Evolutionary conservation across 2,888 invertebrate species (phyloP).

Genomic region (Stratiomys singularior): DNA sequence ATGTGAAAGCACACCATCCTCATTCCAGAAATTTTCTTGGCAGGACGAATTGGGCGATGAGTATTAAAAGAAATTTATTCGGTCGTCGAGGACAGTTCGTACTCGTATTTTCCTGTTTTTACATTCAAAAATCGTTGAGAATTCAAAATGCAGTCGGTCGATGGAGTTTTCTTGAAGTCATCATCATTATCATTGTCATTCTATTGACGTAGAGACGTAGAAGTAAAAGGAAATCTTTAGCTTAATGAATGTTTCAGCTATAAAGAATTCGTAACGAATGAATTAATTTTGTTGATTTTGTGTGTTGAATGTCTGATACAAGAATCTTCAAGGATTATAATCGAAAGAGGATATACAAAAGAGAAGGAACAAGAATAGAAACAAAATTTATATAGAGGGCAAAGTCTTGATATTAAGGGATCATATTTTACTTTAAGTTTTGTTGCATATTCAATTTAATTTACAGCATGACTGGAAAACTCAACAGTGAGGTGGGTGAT

Average conservation of each 20-base stretch:
- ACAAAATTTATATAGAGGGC: too few species aligned
- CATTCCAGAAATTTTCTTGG: not conserved
- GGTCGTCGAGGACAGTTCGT: conserved; percentile 39
- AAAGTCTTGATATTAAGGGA: too few species aligned
- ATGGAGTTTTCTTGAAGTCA: not conserved
- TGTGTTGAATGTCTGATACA: not conserved
- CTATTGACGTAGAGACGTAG: not conserved
- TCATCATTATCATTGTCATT: conserved; percentile 33
- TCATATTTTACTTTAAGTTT: too few species aligned
- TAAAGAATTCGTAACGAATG: conserved; percentile 19
- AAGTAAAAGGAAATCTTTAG: conserved; percentile 2
- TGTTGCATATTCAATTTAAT: too few species aligned
- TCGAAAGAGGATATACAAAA: too few species aligned
- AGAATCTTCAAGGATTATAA: too few species aligned
- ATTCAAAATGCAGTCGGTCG: conserved; percentile 24
- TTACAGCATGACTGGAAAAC: too few species aligned
- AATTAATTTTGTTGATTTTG: not conserved
- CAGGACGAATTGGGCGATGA: not conserved
- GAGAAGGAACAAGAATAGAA: too few species aligned
- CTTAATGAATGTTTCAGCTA: conserved; percentile 29
- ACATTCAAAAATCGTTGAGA: not conserved
- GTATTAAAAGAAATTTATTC: conserved; percentile 35
- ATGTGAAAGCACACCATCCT: not conserved
- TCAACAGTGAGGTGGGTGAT: too few species aligned
- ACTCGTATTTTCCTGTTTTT: conserved; percentile 1